Evolutionary conservation across 2,888 invertebrate genomes (phyloP).

Genomic region (Acronicta psi): DNA sequence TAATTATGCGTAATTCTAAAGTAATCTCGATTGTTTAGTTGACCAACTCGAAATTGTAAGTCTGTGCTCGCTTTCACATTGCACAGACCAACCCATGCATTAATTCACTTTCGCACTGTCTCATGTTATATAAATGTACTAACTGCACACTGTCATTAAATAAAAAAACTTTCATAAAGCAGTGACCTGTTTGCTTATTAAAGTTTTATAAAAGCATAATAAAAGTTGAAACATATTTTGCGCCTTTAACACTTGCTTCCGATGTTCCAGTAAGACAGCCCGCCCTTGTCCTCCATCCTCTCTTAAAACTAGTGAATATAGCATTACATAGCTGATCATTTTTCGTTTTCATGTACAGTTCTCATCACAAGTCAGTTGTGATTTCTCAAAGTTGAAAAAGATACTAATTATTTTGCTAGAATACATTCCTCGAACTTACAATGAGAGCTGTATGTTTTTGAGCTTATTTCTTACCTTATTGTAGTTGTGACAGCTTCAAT

Average conservation of each 20-base stretch:
- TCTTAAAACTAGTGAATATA: background rate
- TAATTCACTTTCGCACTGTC: conserved; percentile 38
- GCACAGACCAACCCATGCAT: conserved; percentile 18
- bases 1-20: no score
- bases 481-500: conserved; percentile 26
- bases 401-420: background rate
- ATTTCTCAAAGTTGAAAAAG: background rate
- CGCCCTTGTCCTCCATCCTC: no score
- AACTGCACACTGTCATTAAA: conserved; percentile 39
- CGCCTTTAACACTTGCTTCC: conserved; percentile 19
- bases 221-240: background rate
- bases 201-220: conserved; percentile 31
- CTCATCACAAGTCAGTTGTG: background rate
- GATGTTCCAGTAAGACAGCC: conserved; percentile 11
- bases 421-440: background rate
- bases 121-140: conserved; percentile 40
- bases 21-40: no score
- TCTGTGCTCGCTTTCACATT: no score
- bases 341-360: background rate
- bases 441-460: conserved; percentile 26
- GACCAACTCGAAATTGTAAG: no score
- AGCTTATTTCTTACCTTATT: conserved; percentile 28
- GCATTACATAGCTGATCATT: background rate
- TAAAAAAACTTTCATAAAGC: conserved; percentile 13
- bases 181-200: conserved; percentile 25